These are phyloP conservation scores for Hormiphora californensis DNA, from an alignment of 37 sponge, comb jelly and placozoan species.

Conservation along the genomic window DNA sequence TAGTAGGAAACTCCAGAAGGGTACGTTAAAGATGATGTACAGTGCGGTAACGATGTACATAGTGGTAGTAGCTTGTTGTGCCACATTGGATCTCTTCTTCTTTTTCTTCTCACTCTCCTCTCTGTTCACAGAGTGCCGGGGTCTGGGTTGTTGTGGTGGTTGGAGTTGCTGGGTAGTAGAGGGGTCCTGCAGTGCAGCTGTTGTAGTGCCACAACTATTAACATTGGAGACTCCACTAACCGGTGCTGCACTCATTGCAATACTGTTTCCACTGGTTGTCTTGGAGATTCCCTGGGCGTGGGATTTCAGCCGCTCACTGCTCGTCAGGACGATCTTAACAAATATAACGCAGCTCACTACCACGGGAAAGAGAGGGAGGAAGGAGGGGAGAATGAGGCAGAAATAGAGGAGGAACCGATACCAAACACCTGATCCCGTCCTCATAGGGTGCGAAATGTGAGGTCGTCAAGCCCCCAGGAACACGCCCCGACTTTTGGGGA, in stretches of 20 bases:
- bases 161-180: background rate
- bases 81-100: background rate
- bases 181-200: background rate
- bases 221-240: too few species aligned
- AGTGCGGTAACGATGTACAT: slow-evolving; percentile 52
- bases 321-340: slow-evolving; percentile 52
- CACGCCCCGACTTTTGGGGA: background rate
- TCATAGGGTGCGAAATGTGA: too few species aligned
- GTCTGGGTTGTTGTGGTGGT: background rate
- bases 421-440: slow-evolving; percentile 28
- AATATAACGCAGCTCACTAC: slow-evolving; percentile 36
- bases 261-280: background rate
- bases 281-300: background rate
- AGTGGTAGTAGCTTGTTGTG: slow-evolving; percentile 47
- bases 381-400: slow-evolving; percentile 36
- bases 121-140: too few species aligned
- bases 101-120: background rate
- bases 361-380: slow-evolving; percentile 32
- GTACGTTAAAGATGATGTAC: slow-evolving; percentile 45
- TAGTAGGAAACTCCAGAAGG: slow-evolving; percentile 27
- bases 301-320: background rate
- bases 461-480: slow-evolving; percentile 53
- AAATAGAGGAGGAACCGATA: slow-evolving; percentile 45
- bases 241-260: background rate
- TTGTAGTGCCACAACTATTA: background rate